Evolutionary conservation across 1,140 invertebrate genomes (phyloP).

Genomic region (Eupeodes corollae): DNA sequence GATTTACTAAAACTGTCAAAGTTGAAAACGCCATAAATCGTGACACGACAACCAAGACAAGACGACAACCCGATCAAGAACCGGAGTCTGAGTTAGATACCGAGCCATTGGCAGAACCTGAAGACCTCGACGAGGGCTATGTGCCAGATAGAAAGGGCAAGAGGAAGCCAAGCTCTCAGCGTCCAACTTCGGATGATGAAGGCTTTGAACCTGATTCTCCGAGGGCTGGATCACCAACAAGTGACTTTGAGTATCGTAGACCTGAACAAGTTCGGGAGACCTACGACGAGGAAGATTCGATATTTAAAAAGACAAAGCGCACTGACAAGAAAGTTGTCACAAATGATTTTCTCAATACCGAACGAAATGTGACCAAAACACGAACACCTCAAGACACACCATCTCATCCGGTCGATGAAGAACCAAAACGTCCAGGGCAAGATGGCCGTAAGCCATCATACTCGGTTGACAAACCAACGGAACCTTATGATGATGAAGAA

Average conservation of each 20-base stretch:
- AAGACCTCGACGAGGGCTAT: background rate
- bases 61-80: background rate
- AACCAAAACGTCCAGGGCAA: background rate
- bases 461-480: background rate
- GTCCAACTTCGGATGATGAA: background rate
- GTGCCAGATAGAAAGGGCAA: background rate
- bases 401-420: background rate
- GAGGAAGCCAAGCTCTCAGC: background rate
- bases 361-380: too few species aligned
- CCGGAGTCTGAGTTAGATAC: background rate
- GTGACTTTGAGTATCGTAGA: too few species aligned
- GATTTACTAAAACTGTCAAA: background rate
- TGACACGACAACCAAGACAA: background rate
- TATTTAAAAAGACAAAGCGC: too few species aligned
- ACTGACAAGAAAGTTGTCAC: too few species aligned
- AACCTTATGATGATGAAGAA: background rate
- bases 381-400: too few species aligned
- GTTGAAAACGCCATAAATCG: background rate
- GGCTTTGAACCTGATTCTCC: constrained; percentile 25
- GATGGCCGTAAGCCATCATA: background rate
- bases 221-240: background rate
- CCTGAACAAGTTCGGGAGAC: too few species aligned
- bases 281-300: too few species aligned
- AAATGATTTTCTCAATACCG: too few species aligned
- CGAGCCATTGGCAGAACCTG: background rate